Evolutionary conservation across 2,797 vertebrate species (phyloP), one percentile per base, ranked within the genome.

Genomic region (Epinephelus malabaricus): DNA sequence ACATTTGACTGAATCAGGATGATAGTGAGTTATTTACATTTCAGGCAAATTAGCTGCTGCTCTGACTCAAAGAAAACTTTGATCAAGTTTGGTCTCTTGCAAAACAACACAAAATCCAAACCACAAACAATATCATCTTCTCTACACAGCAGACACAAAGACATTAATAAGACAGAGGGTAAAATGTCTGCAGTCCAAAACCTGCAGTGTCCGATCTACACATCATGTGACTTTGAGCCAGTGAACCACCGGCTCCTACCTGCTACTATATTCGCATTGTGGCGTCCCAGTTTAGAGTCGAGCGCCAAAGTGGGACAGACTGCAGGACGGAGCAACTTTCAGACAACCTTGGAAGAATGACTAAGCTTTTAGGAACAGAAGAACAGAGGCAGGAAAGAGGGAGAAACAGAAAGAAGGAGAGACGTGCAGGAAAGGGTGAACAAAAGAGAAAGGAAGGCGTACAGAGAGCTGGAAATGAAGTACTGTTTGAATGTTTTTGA

Each of bases 311-410:
- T 87, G 79, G 88, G 85, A 81, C 90, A 82, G 76, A 65, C 86
- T 45, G 65, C 78, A 69, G 88, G 84, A 85, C 69, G 10, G 74
- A 82, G 79, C 76, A 49, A 88, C 88, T 85, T 89, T 91, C 80
- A 87, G 78, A 85, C 86, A 85, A 91, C 92, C 91, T 92, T 90
- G 84, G 72, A 74, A 79, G 69, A 54, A 78, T 88, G 89, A 92
- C 86, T 64, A 80, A 78, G 82, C 88, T 78, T 84, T 87, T 73
- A 81, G 23, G 46, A 47, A 21, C 63, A 68, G 27, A 55, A 25
- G 69, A 56, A 69, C 45, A 54, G 72, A 84, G 46, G 69, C 1
- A 8, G n/a, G n/a, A 61, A 40, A 10, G 23, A 34, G 51, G 4
- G 11, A 19, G 51, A 65, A 2, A 59, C 4, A 14, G 21, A 50